Evolutionary conservation across 2,113 vertebrate genomes (phyloP).

Genomic region (Oryzias curvinotus): DNA sequence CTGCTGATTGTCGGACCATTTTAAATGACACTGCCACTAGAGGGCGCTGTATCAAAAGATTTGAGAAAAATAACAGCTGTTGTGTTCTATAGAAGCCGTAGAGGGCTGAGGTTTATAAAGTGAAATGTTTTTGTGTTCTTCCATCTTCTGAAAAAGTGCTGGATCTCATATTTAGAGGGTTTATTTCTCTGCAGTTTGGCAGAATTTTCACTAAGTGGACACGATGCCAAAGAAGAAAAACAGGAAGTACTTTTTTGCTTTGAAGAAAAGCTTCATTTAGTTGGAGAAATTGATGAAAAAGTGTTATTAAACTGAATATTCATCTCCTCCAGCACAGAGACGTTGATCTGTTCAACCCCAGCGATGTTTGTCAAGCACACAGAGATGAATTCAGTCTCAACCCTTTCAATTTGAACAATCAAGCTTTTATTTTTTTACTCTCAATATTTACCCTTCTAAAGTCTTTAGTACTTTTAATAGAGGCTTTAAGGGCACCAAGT

Average conservation of each 20-base stretch:
- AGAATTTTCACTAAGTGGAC: neutral
- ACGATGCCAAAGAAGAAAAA: constrained; percentile 40
- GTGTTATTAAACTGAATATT: neutral
- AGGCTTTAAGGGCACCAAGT: neutral
- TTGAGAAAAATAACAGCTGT: constrained; percentile 7
- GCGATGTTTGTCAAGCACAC: too few species aligned
- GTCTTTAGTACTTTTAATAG: neutral
- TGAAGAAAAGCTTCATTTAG: constrained; percentile 8
- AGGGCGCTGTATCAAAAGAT: constrained; percentile 50
- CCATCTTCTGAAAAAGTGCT: constrained; percentile 13
- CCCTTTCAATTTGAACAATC: too few species aligned
- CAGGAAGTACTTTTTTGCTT: neutral
- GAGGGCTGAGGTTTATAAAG: constrained; percentile 15
- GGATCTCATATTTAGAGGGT: constrained; percentile 10
- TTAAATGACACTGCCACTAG: constrained; percentile 57
- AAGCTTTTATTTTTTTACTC: too few species aligned
- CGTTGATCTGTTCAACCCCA: too few species aligned
- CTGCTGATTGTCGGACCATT: constrained; percentile 30
- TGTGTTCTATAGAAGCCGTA: constrained; percentile 22
- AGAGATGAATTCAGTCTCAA: too few species aligned
- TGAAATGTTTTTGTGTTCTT: constrained; percentile 23
- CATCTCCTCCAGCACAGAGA: too few species aligned
- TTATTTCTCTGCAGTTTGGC: constrained; percentile 13
- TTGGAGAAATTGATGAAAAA: neutral
- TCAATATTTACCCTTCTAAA: neutral